Evolutionary conservation across 2,113 vertebrate species (phyloP).

Genomic region (Psammodynastes pulverulentus): DNA sequence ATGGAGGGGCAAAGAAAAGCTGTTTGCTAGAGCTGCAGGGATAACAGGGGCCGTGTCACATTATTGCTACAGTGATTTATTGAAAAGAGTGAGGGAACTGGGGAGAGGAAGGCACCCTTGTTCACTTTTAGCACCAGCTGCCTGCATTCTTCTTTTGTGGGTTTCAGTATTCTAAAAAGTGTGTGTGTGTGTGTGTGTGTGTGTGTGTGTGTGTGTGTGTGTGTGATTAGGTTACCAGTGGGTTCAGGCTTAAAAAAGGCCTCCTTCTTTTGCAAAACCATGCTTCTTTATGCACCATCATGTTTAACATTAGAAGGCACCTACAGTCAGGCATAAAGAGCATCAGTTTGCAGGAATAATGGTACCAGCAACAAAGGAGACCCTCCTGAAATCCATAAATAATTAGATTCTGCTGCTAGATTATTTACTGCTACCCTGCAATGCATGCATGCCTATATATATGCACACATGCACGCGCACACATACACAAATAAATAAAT

Average conservation of each 20-base stretch:
- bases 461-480: too few relatives aligned
- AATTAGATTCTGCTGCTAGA: neutral
- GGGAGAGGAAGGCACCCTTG: conserved; percentile 7
- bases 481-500: neutral
- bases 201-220: too few relatives aligned
- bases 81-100: conserved; percentile 66
- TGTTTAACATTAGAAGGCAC: conserved; percentile 25
- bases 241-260: conserved; percentile 3
- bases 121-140: conserved; percentile 75
- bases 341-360: neutral
- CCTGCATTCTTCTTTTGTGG: conserved; percentile 47
- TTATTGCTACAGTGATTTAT: conserved; percentile 73
- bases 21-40: conserved; percentile 75
- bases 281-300: neutral
- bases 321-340: neutral
- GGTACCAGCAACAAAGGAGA: neutral
- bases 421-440: too few relatives aligned
- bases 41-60: conserved; percentile 73
- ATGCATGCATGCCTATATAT: too few relatives aligned
- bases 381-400: neutral
- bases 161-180: conserved; percentile 33
- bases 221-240: conserved; percentile 21
- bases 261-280: conserved; percentile 17
- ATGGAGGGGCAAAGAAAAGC: conserved; percentile 73
- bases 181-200: too few relatives aligned